Conservation (phyloP, 2,797 vertebrate species). For the Diplodus puntazzo region DNA sequence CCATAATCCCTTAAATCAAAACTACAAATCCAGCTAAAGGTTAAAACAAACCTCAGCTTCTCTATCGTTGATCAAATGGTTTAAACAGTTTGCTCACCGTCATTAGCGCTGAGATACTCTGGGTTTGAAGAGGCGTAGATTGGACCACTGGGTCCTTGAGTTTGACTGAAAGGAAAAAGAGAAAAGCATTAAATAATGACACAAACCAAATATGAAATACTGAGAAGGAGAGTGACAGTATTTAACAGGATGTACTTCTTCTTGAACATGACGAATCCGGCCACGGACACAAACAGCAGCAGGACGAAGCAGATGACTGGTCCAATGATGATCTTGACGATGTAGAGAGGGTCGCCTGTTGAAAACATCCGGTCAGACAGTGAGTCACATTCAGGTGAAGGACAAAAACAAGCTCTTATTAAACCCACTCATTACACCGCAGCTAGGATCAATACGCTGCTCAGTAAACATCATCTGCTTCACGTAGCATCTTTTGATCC, state of each 20-base stretch:
- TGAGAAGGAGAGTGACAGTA: neutral
- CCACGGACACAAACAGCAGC: constrained; percentile 85
- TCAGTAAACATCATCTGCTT: constrained; percentile 3
- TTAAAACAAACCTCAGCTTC: neutral
- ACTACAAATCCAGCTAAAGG: neutral
- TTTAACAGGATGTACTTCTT: constrained; percentile 86
- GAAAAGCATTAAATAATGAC: neutral
- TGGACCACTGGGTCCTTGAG: constrained; percentile 92
- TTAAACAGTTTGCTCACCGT: constrained; percentile 85
- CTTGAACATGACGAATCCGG: constrained; percentile 90
- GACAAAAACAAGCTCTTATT: constrained; percentile 39
- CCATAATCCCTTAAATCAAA: neutral
- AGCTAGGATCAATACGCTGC: constrained; percentile 14
- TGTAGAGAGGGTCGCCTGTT: constrained; percentile 82
- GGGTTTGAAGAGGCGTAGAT: constrained; percentile 97
- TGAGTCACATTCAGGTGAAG: constrained; percentile 40
- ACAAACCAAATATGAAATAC: neutral
- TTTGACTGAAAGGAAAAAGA: constrained; percentile 84
- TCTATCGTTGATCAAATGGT: neutral
- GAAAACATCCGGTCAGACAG: constrained; percentile 34
- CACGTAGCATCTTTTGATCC: constrained; percentile 7
- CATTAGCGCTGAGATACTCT: constrained; percentile 94
- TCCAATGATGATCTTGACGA: constrained; percentile 92
- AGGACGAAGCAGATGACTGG: constrained; percentile 91
- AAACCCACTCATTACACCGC: constrained; percentile 12